Conservation (phyloP, 2,113 vertebrate species). For the Amazona guildingii region DNA sequence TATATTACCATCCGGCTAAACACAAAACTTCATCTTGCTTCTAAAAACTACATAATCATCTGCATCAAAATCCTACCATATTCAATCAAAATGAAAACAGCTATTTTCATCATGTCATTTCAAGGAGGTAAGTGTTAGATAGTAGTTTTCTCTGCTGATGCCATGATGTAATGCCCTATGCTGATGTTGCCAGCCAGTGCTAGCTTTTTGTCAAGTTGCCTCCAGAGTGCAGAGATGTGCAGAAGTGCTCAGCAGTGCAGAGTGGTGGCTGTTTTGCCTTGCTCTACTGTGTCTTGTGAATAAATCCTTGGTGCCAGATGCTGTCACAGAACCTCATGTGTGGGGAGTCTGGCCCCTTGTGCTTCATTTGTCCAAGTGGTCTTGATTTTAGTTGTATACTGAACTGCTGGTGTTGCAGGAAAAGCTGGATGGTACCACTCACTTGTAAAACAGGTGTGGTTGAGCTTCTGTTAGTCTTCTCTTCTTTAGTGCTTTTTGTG, state of each 20-base stretch:
- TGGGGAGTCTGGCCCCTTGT: neutral
- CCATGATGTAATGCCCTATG: accelerated
- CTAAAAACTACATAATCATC: accelerated
- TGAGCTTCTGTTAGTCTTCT: neutral
- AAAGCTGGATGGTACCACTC: neutral
- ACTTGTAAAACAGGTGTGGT: neutral
- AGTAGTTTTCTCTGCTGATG: neutral
- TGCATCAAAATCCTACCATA: neutral
- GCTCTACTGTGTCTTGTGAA: neutral
- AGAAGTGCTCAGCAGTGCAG: accelerated
- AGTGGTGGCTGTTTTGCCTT: neutral
- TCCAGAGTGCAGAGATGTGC: neutral
- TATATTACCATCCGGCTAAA: neutral
- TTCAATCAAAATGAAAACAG: neutral
- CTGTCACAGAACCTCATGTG: neutral
- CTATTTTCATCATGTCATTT: neutral
- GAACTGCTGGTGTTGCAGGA: neutral
- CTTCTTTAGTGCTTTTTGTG: neutral
- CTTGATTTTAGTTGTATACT: accelerated
- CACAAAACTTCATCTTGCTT: neutral
- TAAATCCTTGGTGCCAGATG: neutral
- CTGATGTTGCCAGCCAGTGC: neutral
- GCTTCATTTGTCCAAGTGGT: neutral
- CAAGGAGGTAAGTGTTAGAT: neutral
- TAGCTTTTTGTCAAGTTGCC: neutral